Percentiles rank a stretch among this genome's conserved stretches.
Conservation (phyloP, 2,113 vertebrate genomes). For the Glareola pratincola region DNA sequence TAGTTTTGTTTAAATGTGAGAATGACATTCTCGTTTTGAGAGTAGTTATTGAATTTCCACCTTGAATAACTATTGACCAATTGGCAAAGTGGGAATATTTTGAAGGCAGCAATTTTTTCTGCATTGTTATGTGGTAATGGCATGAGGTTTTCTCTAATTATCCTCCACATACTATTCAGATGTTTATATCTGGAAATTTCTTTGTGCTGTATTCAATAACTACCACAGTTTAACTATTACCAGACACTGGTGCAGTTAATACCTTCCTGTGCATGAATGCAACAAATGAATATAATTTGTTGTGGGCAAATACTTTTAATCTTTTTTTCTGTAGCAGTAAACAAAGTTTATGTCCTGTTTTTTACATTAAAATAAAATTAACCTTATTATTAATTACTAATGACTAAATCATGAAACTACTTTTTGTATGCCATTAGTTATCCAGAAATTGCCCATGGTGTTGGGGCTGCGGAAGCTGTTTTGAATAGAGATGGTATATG, state of each 20-base stretch:
- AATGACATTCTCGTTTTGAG: not conserved
- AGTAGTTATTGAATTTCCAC: not conserved
- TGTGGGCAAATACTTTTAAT: not conserved
- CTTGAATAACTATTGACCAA: not conserved
- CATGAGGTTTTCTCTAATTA: not conserved
- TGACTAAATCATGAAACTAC: not conserved
- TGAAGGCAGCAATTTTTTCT: not conserved
- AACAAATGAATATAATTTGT: not conserved
- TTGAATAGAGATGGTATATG: not conserved
- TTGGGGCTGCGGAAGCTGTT: not conserved
- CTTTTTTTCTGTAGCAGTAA: not conserved
- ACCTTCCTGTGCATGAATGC: not conserved
- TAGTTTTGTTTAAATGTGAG: not conserved
- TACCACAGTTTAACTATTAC: not conserved
- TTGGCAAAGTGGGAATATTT: not conserved
- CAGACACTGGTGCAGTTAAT: not conserved
- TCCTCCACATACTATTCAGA: not conserved
- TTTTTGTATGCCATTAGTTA: rapidly evolving
- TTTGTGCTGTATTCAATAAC: not conserved
- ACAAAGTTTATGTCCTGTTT: not conserved
- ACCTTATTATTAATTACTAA: not conserved
- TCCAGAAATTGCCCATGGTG: not conserved
- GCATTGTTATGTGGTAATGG: not conserved
- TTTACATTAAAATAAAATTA: not conserved
- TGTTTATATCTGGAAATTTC: not conserved